phyloP scores from a whole-genome alignment of 2,888 invertebrate genomes.

The Aradus depressus region DNA sequence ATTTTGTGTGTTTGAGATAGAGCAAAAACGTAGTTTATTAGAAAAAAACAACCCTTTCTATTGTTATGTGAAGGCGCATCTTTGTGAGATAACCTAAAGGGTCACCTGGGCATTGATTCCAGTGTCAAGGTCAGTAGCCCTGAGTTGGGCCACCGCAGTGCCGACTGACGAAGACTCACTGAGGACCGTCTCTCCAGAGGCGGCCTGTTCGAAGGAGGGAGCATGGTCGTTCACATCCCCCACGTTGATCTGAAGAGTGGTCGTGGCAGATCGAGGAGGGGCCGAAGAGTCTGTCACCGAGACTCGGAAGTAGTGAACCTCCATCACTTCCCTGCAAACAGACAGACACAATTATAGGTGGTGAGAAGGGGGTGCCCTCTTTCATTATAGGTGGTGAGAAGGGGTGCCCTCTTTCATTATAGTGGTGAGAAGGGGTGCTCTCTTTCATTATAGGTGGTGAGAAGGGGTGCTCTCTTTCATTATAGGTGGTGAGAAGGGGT shows the following conservation, averaged over 20 bases:
- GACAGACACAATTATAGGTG: constrained; percentile 2
- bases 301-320: constrained; percentile 84
- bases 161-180: constrained; percentile 76
- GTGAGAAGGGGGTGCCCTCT: neutral
- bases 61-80: no score
- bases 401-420: neutral
- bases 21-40: no score
- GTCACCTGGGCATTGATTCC: constrained; percentile 77
- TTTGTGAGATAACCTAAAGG: no score
- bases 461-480: no score
- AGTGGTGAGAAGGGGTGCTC: neutral
- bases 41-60: no score
- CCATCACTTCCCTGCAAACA: constrained; percentile 56
- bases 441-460: no score
- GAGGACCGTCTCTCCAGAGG: constrained; percentile 52
- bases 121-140: constrained; percentile 84
- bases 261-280: constrained; percentile 79
- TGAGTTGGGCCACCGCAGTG: constrained; percentile 74
- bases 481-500: no score
- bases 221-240: constrained; percentile 91
- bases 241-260: constrained; percentile 80
- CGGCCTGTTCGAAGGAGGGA: constrained; percentile 88
- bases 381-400: neutral
- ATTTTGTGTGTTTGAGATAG: no score
- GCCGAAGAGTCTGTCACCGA: constrained; percentile 73